These are phyloP conservation scores for Drosophila arawakana DNA, from an alignment of 1,140 invertebrate species.

Conservation along the genomic window DNA sequence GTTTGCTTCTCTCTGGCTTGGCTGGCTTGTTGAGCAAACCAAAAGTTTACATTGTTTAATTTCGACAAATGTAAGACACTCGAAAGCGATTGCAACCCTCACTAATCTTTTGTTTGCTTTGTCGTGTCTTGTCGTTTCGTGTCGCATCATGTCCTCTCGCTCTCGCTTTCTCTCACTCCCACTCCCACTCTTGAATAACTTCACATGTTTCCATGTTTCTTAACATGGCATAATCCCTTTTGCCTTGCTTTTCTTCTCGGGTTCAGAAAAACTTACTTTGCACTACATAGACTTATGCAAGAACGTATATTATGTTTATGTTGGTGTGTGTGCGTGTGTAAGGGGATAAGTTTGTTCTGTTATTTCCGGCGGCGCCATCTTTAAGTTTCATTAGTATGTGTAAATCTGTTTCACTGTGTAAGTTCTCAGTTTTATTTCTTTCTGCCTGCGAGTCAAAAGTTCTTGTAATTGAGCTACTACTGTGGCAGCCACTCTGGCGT, in stretches of 20 bases:
- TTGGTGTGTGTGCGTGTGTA: slow-evolving; percentile 6
- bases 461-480: slow-evolving; percentile 71
- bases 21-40: slow-evolving; percentile 48
- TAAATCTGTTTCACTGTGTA: slow-evolving; percentile 52
- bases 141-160: slow-evolving; percentile 1
- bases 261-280: slow-evolving; percentile 71
- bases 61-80: slow-evolving; percentile 76
- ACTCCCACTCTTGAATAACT: slow-evolving; percentile 31
- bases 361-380: slow-evolving; percentile 77
- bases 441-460: slow-evolving; percentile 47
- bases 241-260: slow-evolving; percentile 30
- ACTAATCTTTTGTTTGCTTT: slow-evolving; percentile 76
- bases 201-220: slow-evolving; percentile 62
- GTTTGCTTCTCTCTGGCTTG: slow-evolving; percentile 55
- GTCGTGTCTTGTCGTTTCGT: slow-evolving; percentile 15
- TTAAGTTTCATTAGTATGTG: slow-evolving; percentile 74
- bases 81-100: slow-evolving; percentile 71
- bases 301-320: slow-evolving; percentile 10
- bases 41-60: slow-evolving; percentile 82
- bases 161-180: neutral
- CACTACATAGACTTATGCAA: slow-evolving; percentile 54
- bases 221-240: slow-evolving; percentile 77
- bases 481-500: slow-evolving; percentile 34
- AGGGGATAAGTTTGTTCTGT: slow-evolving; percentile 47
- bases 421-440: slow-evolving; percentile 50